Conservation (phyloP, 2,113 vertebrate genomes). For the Phylloscopus trochilus region DNA sequence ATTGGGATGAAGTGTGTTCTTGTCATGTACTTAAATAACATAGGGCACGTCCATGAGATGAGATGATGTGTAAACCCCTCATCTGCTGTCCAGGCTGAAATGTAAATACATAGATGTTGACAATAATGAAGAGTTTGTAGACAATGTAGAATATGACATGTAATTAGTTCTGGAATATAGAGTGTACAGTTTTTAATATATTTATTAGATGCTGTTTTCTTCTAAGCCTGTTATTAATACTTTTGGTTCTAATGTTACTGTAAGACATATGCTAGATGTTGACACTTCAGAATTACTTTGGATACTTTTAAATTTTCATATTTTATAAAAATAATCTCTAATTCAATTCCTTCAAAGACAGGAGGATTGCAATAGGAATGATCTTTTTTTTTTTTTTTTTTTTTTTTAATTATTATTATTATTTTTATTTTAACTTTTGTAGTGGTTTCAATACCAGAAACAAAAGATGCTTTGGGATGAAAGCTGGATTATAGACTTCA, state of each 20-base stretch:
- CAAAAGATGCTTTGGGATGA: constrained; percentile 86
- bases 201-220: neutral
- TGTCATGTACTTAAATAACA: neutral
- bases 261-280: neutral
- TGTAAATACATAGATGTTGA: neutral
- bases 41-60: neutral
- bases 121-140: neutral
- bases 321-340: neutral
- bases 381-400: no score
- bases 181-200: neutral
- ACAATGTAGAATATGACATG: neutral
- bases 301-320: neutral
- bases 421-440: neutral
- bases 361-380: neutral
- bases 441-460: constrained; percentile 87
- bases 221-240: neutral
- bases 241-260: neutral
- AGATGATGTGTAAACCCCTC: neutral
- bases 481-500: constrained; percentile 85
- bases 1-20: neutral
- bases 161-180: neutral
- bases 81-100: neutral
- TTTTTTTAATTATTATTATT: no score
- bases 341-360: neutral
- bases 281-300: neutral